Conservation (phyloP, 2,797 vertebrate species). For the Clarias pachynema region DNA sequence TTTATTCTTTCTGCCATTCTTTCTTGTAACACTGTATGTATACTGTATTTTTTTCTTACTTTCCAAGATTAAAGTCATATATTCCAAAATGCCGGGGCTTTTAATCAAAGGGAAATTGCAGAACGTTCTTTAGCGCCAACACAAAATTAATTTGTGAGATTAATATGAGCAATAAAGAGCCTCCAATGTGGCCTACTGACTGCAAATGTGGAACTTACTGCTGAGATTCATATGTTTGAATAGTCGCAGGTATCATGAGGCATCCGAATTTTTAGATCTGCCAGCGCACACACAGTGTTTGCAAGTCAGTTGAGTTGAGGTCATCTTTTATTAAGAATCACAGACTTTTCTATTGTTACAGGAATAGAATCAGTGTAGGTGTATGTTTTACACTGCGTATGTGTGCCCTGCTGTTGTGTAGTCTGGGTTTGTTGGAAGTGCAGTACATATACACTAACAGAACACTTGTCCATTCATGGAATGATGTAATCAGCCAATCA, state of each 20-base stretch:
- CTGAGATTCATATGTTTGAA: conserved; percentile 3
- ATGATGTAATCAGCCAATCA: too few relatives aligned
- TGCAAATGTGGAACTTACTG: background rate
- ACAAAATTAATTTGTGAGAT: conserved; percentile 52
- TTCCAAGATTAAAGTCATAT: conserved; percentile 62
- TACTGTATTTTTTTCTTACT: conserved; percentile 23
- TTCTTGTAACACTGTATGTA: conserved; percentile 51
- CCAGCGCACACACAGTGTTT: background rate
- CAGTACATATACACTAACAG: background rate
- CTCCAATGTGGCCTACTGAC: conserved; percentile 17
- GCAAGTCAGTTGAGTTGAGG: background rate
- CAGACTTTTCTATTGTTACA: background rate
- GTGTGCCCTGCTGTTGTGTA: background rate
- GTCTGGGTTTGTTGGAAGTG: background rate
- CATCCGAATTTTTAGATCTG: background rate
- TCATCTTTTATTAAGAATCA: background rate
- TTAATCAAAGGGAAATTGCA: conserved; percentile 54
- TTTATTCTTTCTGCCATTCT: conserved; percentile 55
- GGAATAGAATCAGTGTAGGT: background rate
- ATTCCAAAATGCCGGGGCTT: conserved; percentile 52
- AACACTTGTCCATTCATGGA: background rate
- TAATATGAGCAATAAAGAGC: conserved; percentile 46
- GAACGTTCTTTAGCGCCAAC: conserved; percentile 32
- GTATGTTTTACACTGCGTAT: background rate
- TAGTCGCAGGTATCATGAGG: conserved; percentile 13